phyloP scores from a whole-genome alignment of 2,113 vertebrate genomes.

The Anser brachyrhynchus region DNA sequence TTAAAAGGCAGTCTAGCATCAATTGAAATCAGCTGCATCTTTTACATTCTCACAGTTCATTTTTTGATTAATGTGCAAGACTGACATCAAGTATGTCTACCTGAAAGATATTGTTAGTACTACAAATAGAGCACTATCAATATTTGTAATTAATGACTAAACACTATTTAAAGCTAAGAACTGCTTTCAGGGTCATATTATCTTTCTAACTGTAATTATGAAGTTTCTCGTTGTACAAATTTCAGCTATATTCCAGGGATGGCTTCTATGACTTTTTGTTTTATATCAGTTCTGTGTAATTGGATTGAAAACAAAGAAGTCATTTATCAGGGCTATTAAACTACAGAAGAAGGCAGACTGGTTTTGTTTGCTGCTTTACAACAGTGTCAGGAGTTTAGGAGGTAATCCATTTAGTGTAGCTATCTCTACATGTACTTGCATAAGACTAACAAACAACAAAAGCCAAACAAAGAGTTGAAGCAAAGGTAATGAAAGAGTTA shows the following conservation, averaged over 20 bases:
- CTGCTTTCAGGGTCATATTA: background rate
- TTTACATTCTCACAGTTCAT: background rate
- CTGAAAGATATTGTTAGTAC: background rate
- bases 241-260: background rate
- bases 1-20: background rate
- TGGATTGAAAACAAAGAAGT: background rate
- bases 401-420: background rate
- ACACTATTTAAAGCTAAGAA: background rate
- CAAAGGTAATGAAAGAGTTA: background rate
- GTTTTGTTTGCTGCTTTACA: conserved; percentile 25
- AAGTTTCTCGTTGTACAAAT: background rate
- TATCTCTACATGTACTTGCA: background rate
- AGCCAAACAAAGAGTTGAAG: conserved; percentile 24
- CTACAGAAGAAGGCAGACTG: background rate
- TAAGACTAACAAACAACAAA: background rate
- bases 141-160: background rate
- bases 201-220: background rate
- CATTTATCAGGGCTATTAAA: background rate
- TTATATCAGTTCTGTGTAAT: background rate
- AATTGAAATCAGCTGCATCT: background rate
- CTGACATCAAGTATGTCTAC: background rate
- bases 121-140: background rate
- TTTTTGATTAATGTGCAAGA: background rate
- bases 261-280: background rate
- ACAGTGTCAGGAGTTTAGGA: background rate